These are phyloP conservation scores for Thysanoteuthis rhombus DNA, from an alignment of 2,888 invertebrate genomes.

Conservation along the genomic window DNA sequence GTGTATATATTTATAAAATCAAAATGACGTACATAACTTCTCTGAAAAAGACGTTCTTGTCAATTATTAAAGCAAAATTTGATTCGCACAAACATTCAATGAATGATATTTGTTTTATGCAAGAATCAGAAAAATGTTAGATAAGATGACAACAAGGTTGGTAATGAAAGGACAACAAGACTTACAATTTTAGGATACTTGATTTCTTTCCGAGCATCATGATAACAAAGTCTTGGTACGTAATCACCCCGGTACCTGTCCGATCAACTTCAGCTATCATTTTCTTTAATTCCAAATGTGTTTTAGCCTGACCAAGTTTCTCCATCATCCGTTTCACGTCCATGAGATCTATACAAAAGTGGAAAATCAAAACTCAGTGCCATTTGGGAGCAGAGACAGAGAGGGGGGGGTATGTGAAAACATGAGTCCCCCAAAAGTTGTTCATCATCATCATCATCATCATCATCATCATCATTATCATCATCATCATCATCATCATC, in stretches of 20 bases:
- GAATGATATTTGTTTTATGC: neutral
- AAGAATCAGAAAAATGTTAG: neutral
- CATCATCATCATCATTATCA: too few relatives aligned
- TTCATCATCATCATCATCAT: too few relatives aligned
- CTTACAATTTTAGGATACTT: conserved; percentile 62
- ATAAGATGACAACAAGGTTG: neutral
- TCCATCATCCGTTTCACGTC: conserved; percentile 64
- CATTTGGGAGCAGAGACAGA: too few relatives aligned
- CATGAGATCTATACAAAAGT: conserved; percentile 58
- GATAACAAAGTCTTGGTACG: conserved; percentile 60
- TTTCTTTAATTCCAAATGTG: conserved; percentile 64
- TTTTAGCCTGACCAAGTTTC: conserved; percentile 64
- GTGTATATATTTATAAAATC: too few relatives aligned
- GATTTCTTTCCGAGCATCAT: conserved; percentile 65
- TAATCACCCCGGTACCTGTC: conserved; percentile 57
- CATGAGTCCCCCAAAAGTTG: too few relatives aligned
- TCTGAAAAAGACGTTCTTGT: neutral
- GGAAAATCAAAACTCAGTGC: neutral
- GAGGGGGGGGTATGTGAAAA: too few relatives aligned
- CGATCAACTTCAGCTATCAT: conserved; percentile 64
- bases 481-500: too few relatives aligned
- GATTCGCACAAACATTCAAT: neutral
- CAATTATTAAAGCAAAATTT: neutral
- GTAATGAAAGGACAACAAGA: conserved; percentile 29
- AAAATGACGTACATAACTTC: neutral